phyloP scores from a whole-genome alignment of 1,140 invertebrate species.

The Pachypeltis micranthus region DNA sequence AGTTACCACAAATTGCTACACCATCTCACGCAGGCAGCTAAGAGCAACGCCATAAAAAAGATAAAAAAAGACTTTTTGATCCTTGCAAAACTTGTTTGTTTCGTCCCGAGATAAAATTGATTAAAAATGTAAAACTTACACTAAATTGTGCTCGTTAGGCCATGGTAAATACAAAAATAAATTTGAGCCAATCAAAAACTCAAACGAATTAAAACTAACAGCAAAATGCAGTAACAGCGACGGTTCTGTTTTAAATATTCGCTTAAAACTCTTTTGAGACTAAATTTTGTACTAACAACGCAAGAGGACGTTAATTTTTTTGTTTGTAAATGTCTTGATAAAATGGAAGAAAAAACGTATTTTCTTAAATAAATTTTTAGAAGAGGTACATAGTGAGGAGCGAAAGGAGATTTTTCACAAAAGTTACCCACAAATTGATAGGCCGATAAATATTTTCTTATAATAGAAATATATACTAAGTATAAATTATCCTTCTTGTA shows the following conservation, averaged over 20 bases:
- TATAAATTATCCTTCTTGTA: no score
- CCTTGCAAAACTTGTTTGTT: not conserved
- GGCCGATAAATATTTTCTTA: constrained; percentile 3
- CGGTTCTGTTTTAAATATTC: not conserved
- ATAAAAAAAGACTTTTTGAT: no score
- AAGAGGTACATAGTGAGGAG: no score
- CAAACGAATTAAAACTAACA: not conserved
- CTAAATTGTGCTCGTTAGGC: constrained; percentile 3
- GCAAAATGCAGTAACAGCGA: constrained; percentile 1
- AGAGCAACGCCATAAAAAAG: not conserved
- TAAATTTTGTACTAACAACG: no score
- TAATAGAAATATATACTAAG: not conserved
- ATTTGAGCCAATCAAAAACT: constrained; percentile 1
- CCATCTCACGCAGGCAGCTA: not conserved
- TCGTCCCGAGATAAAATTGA: not conserved
- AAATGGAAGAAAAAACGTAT: no score
- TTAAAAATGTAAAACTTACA: not conserved
- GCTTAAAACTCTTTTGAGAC: no score
- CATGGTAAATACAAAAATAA: constrained; percentile 7
- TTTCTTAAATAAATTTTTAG: no score
- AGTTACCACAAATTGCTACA: no score
- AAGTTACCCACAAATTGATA: not conserved
- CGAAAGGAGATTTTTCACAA: no score
- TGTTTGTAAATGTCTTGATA: no score
- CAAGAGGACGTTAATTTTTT: no score